Evolutionary conservation across 2,888 invertebrate species (phyloP).

Genomic region (Pollenia angustigena): DNA sequence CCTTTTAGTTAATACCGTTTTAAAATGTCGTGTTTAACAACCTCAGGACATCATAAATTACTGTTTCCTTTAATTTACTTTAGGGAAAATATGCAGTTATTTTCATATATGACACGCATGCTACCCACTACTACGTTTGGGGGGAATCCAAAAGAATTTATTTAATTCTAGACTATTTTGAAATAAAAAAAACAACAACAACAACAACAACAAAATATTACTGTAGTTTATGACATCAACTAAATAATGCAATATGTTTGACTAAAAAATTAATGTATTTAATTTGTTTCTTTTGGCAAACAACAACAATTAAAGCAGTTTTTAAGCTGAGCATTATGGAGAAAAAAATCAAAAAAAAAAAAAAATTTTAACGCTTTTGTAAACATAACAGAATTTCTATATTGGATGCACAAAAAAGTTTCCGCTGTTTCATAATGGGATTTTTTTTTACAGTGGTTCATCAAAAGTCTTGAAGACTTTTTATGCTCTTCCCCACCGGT

Average conservation of each 20-base stretch:
- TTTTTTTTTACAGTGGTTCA: no score
- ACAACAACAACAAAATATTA: background rate
- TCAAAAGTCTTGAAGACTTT: no score
- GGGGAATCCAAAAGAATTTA: background rate
- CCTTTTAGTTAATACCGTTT: conserved; percentile 34
- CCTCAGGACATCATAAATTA: conserved; percentile 57
- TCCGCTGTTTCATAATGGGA: no score
- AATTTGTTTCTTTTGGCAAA: background rate
- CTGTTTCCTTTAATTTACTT: conserved; percentile 39
- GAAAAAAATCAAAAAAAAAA: conserved; percentile 5
- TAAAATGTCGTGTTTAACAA: conserved; percentile 50
- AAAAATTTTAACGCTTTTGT: conserved; percentile 41
- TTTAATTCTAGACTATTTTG: conserved; percentile 9
- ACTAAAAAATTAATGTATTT: conserved; percentile 10
- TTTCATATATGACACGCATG: conserved; percentile 4
- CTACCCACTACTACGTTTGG: background rate
- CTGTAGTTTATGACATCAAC: conserved; percentile 31
- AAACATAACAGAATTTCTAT: conserved; percentile 19
- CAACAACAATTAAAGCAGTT: conserved; percentile 43
- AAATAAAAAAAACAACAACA: conserved; percentile 13
- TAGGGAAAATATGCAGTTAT: conserved; percentile 21
- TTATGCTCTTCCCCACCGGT: no score
- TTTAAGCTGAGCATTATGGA: conserved; percentile 21
- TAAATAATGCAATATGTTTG: conserved; percentile 49
- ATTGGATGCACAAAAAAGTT: no score